A percentile compares a stretch with the other conserved stretches of the same genome.
Evolutionary conservation across 2,113 vertebrate genomes (phyloP).

Genomic region (Rattus norvegicus): DNA sequence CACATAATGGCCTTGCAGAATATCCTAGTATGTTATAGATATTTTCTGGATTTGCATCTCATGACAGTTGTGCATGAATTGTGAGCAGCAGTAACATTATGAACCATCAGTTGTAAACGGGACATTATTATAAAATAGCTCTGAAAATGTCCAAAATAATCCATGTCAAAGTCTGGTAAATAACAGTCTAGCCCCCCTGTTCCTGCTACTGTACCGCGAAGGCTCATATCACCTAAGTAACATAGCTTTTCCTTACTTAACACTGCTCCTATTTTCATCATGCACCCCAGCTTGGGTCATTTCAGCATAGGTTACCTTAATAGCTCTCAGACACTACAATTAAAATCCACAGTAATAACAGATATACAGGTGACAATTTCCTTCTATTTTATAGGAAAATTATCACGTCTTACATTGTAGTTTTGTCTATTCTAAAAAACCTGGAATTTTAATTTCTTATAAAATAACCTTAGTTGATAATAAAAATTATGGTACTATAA

Average conservation of each 20-base stretch:
- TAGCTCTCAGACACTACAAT: not conserved
- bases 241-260: not conserved
- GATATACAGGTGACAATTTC: not conserved
- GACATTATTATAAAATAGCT: not conserved
- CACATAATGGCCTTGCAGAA: not conserved
- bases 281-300: not conserved
- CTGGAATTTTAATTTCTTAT: not conserved
- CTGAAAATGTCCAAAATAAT: not conserved
- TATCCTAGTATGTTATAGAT: not conserved
- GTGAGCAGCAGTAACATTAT: not conserved
- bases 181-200: not conserved
- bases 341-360: not conserved
- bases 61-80: not conserved
- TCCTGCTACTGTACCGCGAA: not conserved
- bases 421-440: not conserved
- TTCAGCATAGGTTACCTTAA: not conserved
- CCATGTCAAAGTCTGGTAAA: not conserved
- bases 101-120: not conserved
- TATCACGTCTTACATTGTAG: not conserved
- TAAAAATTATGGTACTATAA: not conserved
- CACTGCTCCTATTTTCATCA: not conserved
- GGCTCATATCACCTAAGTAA: not conserved
- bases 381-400: conserved; percentile 7
- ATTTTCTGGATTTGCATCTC: conserved; percentile 8
- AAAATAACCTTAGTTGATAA: not conserved